Conservation (phyloP, 2,113 vertebrate species). For the Notiomystis cincta region DNA sequence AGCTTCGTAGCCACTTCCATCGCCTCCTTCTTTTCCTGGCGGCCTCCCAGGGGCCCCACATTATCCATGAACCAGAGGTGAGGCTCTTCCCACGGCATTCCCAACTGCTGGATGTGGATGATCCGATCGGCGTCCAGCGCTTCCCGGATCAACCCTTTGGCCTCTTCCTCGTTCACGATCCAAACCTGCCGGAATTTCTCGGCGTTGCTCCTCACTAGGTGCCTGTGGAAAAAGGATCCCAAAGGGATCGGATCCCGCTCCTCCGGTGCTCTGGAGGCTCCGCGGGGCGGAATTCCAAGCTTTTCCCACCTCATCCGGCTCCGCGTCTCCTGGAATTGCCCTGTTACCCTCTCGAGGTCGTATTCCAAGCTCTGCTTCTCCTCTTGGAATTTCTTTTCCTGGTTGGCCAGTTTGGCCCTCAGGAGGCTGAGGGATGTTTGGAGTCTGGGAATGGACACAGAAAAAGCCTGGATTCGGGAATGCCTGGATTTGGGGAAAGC, state of each 20-base stretch:
- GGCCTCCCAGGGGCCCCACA: not conserved
- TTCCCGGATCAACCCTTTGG: not conserved
- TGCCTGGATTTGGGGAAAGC: accelerated
- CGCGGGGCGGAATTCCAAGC: accelerated
- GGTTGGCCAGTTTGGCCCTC: not conserved
- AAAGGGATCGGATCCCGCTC: accelerated
- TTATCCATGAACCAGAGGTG: accelerated
- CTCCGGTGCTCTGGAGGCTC: accelerated
- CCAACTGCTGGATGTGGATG: not conserved
- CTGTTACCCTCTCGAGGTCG: not conserved
- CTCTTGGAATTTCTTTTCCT: not conserved
- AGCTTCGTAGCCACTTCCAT: accelerated
- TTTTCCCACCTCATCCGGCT: not conserved
- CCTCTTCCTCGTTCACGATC: not conserved
- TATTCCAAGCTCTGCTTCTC: not conserved
- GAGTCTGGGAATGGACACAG: not conserved
- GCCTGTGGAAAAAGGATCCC: not conserved
- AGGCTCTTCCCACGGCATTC: not conserved
- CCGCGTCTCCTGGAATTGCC: not conserved
- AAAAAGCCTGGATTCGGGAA: not conserved
- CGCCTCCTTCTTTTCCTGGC: accelerated
- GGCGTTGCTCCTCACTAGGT: accelerated
- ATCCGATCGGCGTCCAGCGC: not conserved
- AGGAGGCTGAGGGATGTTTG: not conserved
- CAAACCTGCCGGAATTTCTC: not conserved